Conservation (phyloP, 2,113 vertebrate species). For the Myanophis thanlyinensis region DNA sequence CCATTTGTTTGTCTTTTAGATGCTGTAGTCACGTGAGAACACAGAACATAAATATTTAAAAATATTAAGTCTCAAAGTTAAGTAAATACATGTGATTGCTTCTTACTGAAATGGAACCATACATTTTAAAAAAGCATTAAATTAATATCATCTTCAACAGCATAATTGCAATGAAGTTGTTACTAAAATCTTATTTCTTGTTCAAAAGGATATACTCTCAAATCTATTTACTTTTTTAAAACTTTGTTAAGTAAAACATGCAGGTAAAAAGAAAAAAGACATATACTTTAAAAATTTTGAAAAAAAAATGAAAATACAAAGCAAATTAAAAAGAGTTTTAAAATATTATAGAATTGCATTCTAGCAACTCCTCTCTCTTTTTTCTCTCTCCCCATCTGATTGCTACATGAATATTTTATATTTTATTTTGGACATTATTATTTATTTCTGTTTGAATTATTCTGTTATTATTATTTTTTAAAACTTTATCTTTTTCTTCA, state of each 20-base stretch:
- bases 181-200: background rate
- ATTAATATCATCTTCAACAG: background rate
- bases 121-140: background rate
- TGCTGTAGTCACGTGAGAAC: background rate
- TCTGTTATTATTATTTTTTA: background rate
- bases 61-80: background rate
- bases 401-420: background rate
- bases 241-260: background rate
- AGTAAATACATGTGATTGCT: background rate
- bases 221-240: background rate
- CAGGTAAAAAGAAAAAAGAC: background rate
- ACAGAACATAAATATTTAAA: background rate
- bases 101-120: background rate
- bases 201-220: background rate
- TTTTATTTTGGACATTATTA: background rate
- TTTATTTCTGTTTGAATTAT: background rate
- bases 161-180: background rate
- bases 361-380: background rate
- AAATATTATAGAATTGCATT: background rate
- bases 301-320: background rate
- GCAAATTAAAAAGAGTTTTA: background rate
- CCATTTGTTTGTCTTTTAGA: background rate
- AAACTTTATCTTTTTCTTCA: background rate
- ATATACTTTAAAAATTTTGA: background rate
- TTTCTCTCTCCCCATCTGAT: background rate